Evolutionary conservation across 2,113 vertebrate species (phyloP).

Genomic region (Pelodiscus sinensis): DNA sequence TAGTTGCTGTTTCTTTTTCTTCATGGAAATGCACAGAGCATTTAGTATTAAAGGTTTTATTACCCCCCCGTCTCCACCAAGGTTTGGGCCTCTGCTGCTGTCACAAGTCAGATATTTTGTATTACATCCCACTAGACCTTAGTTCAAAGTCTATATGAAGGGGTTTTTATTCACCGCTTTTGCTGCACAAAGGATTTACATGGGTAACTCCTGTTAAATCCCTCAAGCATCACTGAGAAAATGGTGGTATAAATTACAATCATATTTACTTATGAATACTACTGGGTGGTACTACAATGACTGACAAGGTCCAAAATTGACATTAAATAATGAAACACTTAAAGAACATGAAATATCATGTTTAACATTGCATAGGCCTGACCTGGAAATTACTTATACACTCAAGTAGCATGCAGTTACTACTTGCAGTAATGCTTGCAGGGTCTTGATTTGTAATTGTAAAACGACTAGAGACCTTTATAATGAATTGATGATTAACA

Average conservation of each 20-base stretch:
- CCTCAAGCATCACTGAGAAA: slow-evolving; percentile 63
- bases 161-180: slow-evolving; percentile 70
- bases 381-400: not conserved
- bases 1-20: slow-evolving; percentile 9
- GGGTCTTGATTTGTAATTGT: not conserved
- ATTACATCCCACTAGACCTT: slow-evolving; percentile 65
- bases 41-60: not conserved
- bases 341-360: slow-evolving; percentile 7
- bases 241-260: slow-evolving; percentile 66
- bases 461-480: not conserved
- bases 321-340: slow-evolving; percentile 10
- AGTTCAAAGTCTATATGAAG: slow-evolving; percentile 69
- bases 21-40: not conserved
- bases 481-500: not conserved
- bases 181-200: slow-evolving; percentile 71
- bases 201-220: slow-evolving; percentile 71
- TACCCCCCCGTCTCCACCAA: not conserved
- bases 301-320: not conserved
- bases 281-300: not conserved
- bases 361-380: not conserved
- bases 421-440: not conserved
- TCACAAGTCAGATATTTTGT: slow-evolving; percentile 61
- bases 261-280: slow-evolving; percentile 71
- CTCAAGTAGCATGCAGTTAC: not conserved
- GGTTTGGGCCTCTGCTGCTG: slow-evolving; percentile 63